Evolutionary conservation across 2,888 invertebrate species (phyloP), one percentile per base, ranked within the genome.

Genomic region (Zelleria hepariella): DNA sequence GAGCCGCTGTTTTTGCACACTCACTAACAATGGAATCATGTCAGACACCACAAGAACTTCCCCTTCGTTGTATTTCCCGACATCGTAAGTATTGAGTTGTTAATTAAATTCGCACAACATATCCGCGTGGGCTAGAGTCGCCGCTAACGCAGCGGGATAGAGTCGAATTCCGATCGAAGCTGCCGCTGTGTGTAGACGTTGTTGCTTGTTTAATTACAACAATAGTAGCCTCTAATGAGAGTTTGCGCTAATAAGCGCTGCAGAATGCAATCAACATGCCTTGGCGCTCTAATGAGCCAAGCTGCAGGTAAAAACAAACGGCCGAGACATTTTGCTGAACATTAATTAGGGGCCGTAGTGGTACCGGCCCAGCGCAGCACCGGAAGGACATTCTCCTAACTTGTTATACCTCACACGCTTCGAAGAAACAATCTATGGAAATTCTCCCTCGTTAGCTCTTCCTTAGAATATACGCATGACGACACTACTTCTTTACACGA

Each of bases 191-290:
- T 25, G 59, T 53, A 32, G 77, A 75, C 77, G 77, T 80, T 77
- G 78, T 77, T 78, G 80, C 82, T 83, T 83, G 86, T 86, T 87
- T 86, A 88, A 87, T 88, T 87, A 86, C 85, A 87, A 88, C 87
- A 88, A 87, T 87, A 87, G 87, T 86, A 79, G 81, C 78, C 82
- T 80, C 86, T 88, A 87, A 87, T 86, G 86, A 87, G 87, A 86
- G 81, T 86, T 86, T 85, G 86, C 84, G 82, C 82, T 88, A 87
- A 87, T 87, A 88, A 87, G 86, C 82, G 79, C 86, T 82, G 80
- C 84, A 86, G 83, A 88, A 86, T 86, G 86, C 87, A 87, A 87
- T 87, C 86, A 87, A 87, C 87, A 82, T 87, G 82, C 87, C 80
- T 83, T 81, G 84, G 74, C 81, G 81, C 78, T 83, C 86, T 88